These are phyloP conservation scores for Oreochromis mossambicus DNA, from an alignment of 2,797 vertebrate species.

Conservation along the genomic window DNA sequence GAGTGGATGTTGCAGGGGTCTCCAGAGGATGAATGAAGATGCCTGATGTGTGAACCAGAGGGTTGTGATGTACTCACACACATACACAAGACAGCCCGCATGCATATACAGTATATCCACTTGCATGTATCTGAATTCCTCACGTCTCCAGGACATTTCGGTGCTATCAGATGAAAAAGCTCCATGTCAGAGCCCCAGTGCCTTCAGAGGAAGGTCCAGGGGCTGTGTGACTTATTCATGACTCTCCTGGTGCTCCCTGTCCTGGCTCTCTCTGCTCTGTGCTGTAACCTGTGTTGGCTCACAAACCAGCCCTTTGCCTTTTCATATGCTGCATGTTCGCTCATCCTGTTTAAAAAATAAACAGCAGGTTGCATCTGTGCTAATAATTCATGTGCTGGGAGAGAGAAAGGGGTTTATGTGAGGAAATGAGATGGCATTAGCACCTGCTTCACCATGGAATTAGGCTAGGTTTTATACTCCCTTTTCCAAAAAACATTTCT, in stretches of 20 bases:
- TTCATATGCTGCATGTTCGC: conserved; percentile 52
- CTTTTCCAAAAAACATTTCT: neutral
- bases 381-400: conserved; percentile 76
- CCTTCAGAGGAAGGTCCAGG: conserved; percentile 78
- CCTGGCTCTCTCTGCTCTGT: conserved; percentile 25
- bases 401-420: conserved; percentile 72
- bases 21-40: conserved; percentile 54
- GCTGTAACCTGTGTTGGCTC: conserved; percentile 42
- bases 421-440: conserved; percentile 74
- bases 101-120: conserved; percentile 37
- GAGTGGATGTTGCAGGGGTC: conserved; percentile 41
- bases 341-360: conserved; percentile 88
- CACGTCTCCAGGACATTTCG: conserved; percentile 69
- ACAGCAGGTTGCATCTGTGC: conserved; percentile 81
- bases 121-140: conserved; percentile 64
- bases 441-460: conserved; percentile 63
- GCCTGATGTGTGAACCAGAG: conserved; percentile 50
- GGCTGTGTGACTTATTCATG: conserved; percentile 82
- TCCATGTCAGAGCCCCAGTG: conserved; percentile 66
- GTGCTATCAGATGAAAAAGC: conserved; percentile 73
- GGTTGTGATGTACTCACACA: conserved; percentile 42
- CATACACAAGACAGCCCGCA: conserved; percentile 28
- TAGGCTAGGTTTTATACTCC: conserved; percentile 14
- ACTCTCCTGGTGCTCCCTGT: conserved; percentile 59
- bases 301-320: conserved; percentile 44